phyloP scores from a whole-genome alignment of 2,888 invertebrate species.

The Gnatocerus cornutus region DNA sequence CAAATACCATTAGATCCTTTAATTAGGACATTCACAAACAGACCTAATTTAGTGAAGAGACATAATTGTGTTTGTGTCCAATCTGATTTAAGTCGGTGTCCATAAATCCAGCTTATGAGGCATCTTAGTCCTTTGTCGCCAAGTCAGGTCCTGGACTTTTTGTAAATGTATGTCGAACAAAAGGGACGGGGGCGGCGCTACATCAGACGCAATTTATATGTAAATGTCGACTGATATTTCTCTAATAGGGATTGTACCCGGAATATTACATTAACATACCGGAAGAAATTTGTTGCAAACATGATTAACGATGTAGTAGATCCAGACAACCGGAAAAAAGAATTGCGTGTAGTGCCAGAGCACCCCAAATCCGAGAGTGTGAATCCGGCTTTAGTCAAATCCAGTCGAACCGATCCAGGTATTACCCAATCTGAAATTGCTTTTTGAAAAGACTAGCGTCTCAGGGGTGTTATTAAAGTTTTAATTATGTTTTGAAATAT shows the following conservation, averaged over 20 bases:
- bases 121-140: conserved; percentile 8
- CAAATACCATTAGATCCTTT: conserved; percentile 45
- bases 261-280: conserved; percentile 27
- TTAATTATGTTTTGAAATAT: conserved; percentile 50
- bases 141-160: conserved; percentile 24
- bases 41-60: conserved; percentile 43
- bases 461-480: conserved; percentile 43
- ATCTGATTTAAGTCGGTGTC: conserved; percentile 48
- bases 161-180: conserved; percentile 5
- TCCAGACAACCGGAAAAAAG: not conserved
- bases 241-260: conserved; percentile 32
- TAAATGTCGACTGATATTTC: conserved; percentile 36
- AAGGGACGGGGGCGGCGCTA: conserved; percentile 14
- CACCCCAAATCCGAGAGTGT: not conserved
- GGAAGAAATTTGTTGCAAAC: conserved; percentile 17
- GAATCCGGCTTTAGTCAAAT: conserved; percentile 20
- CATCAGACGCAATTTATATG: conserved; percentile 47
- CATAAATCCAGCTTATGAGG: conserved; percentile 50
- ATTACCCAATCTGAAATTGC: conserved; percentile 29
- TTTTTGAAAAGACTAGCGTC: conserved; percentile 1
- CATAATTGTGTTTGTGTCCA: conserved; percentile 51
- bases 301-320: not conserved
- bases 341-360: not conserved
- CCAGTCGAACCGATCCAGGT: conserved; percentile 21
- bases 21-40: conserved; percentile 47